Evolutionary conservation across 2,797 vertebrate species (phyloP).

Genomic region (Buphagus erythrorhynchus): DNA sequence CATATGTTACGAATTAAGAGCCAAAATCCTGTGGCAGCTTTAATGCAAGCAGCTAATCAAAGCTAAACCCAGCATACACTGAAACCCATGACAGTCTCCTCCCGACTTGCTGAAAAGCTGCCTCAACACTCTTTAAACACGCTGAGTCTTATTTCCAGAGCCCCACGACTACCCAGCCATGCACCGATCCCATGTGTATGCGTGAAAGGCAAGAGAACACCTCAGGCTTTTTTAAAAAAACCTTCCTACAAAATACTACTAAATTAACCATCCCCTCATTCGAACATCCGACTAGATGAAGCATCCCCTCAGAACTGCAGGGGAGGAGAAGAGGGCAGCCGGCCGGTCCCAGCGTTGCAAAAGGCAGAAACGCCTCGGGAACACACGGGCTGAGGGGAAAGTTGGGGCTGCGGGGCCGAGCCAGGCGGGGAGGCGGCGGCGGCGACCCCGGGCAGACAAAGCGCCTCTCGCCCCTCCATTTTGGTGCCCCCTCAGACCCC

Average conservation of each 20-base stretch:
- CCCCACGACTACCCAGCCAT: background rate
- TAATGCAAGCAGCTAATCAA: background rate
- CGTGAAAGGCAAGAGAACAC: background rate
- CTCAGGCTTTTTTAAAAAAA: background rate
- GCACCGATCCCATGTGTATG: background rate
- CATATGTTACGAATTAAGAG: background rate
- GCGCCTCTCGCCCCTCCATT: conserved; percentile 21
- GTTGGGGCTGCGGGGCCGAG: background rate
- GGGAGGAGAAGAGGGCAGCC: background rate
- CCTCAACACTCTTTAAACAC: background rate
- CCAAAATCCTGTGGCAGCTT: background rate
- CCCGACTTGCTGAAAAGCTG: background rate
- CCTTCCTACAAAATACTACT: background rate
- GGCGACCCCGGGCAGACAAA: conserved; percentile 3
- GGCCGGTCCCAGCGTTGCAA: background rate
- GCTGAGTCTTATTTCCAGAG: background rate
- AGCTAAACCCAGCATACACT: background rate
- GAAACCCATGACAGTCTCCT: background rate
- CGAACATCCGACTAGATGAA: background rate
- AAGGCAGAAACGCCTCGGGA: background rate
- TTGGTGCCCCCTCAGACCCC: background rate
- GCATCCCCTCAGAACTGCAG: background rate
- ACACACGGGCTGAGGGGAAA: background rate
- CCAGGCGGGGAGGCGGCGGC: background rate
- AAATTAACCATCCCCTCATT: background rate